Base-by-base conservation (phyloP, 2,797 vertebrate genomes). In the Valencia hispanica region DNA sequence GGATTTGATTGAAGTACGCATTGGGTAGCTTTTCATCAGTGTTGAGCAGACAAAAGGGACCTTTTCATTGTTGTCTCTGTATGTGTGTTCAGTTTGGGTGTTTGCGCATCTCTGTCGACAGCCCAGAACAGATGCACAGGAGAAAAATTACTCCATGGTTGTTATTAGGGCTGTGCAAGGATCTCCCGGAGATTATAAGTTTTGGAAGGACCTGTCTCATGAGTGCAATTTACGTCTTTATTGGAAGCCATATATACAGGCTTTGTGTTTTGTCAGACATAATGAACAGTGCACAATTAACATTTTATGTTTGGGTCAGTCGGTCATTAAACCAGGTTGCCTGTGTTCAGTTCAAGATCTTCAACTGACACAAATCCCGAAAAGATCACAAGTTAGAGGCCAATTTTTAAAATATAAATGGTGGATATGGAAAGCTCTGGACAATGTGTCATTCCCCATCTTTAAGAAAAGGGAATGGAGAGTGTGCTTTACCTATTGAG, bases 21-120 rank as follows among this genome's bases (percentile, higher is more conserved):
- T 92, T 93, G 92, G 93, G 94, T 90, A 90, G 92, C 92, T 88
- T 94, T 94, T 94, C 93, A 94, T 94, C 92, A 93, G 85, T 57
- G 84, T 78, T 91, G 87, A 89, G 92, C 89, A 92, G 94, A 94
- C 94, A 92, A 93, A 93, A 88, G 91, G 87, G 90, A 92, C 86
- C 82, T 86, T 88, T 90, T 86, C 79, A 70, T 66, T 84, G 83
- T 88, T 92, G 89, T 89, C 88, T 91, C 86, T 87, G 85, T 78
- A 72, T 79, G 82, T 75, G 88, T 75, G 82, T 75, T 84, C 47
- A 68, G 84, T 84, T 82, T 82, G 77, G 69, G 78, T 88, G 86
- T 89, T 83, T 87, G 83, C 81, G 69, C 78, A 70, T 84, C 71
- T 74, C 50, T 18, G 79, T 78, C 66, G 55, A 85, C 81, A 53